Evolutionary conservation across 2,113 vertebrate species (phyloP), one percentile per base, ranked within the genome.

Genomic region (Proteles cristata): DNA sequence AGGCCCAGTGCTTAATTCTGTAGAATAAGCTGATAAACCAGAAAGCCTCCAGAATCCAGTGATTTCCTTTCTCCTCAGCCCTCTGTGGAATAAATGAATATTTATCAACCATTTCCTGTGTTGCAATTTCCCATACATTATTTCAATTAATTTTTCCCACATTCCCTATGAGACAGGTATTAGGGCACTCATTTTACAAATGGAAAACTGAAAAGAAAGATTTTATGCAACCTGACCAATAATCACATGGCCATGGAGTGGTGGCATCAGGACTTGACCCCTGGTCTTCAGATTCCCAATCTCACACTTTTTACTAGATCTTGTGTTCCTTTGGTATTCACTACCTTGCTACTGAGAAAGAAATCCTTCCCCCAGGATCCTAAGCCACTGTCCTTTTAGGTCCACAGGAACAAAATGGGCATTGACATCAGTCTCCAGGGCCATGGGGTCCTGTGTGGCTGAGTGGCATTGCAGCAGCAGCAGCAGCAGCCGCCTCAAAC

Each of bases 21-120:
- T 73, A 66, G 82, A 93, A 96, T 95, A 95, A 93, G 5, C 92
- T 90, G 82, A 89, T 91, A 95, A 95, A 53, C 92, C 53, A 90
- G 53, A 87, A 95, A 95, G 45, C 43, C 15, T 88, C 50, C 84
- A 83, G 23, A 93, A 96, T 66, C 80, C 61, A 71, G 55, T 50
- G 43, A 69, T 87, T 93, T 96, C 53, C 61, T 94, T 95, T 93
- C 55, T 68, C 48, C 65, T 87, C 69, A 45, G 19, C 55, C 48
- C 35, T 93, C 73, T 69, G 73, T 80, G 68, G 77, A 87, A 93
- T 84, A 94, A 69, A 90, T 95, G 69, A 95, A 92, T 86, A 90
- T 55, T 76, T 96, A 91, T 84, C 87, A 90, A 86, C 39, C 35
- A 80, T 86, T n/a, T 55, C 39, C 31, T 26, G 10, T 35, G 3